Base-by-base conservation (phyloP, 2,888 invertebrate genomes). In the Iselma pallidipennis region DNA sequence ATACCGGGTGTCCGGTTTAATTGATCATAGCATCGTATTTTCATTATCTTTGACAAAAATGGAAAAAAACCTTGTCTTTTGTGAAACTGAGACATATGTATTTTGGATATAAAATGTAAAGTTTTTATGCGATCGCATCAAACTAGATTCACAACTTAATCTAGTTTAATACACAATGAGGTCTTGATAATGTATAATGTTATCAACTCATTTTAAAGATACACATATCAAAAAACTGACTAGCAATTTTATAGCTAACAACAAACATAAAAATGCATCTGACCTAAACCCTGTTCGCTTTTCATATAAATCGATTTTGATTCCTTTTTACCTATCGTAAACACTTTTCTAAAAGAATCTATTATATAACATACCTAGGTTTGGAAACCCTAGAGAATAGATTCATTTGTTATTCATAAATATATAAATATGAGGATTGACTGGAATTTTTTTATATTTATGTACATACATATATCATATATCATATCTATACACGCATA, bases 311-410 rank as follows among this genome's bases (percentile, higher is more conserved):
- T 45, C 45, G 45, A 21, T 45, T 45, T 21, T 51, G 50, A 50
- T 51, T 56, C 33, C n/a, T 29, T 42, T n/a, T 57, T 51, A 51
- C 42, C 37, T 57, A 37, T 28, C 16, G 26, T 29, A 51, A 50
- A 57, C 25, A 23, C 5, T 51, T 14, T 28, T 51, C 37, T 29
- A 26, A 50, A 28, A 51, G 42, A 25, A 28, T 37, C 51, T 57
- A 42, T 31, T 50, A 57, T 50, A 26, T 21, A 51, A 16, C 28
- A 31, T 51, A 31, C 42, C n/a, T n/a, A n/a, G n/a, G 42, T 49
- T 42, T 51, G 51, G 37, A 51, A 51, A 42, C 57, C 49, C 29
- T n/a, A 23, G 57, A 49, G 49, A 49, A 42, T 55, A 19, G 55
- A 45, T 45, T 45, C 45, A 45, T 45, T 45, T 45, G 45, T 45